Evolutionary conservation across 2,888 invertebrate species (phyloP), one percentile per base, ranked within the genome.

Genomic region (Branchellion lobata): DNA sequence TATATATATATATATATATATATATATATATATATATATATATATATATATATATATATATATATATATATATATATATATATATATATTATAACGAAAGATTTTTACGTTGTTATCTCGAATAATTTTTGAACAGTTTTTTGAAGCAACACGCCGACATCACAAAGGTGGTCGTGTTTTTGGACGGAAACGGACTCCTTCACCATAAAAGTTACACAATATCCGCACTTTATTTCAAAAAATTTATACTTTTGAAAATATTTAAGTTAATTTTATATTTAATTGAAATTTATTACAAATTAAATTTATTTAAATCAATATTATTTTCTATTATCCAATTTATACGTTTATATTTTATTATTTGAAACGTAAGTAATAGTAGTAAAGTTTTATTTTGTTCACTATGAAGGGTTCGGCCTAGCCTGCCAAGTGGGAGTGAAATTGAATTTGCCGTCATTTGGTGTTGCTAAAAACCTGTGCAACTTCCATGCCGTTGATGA

Each of bases 401-500:
- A 33, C 51, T 34, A 3, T 82, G 33, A 81, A 89, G 88, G 84
- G 33, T 89, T 89, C 84, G 89, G 89, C 1, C 83, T 88, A 69
- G 89, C 89, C 0, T 88, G 88, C 83, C 88, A 89, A 78, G 85
- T 89, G 5, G 89, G 89, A 29, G 88, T 88, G 1, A 71, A 85
- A 14, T 81, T 87, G 27, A 86, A 86, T 51, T 82, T 88, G 18
- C 87, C 89, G 0, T 86, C 87, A 71, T 84, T 89, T 68, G 89
- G 89, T 29, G 86, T 88, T 24, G 88, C 88, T 8, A 89, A 89
- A 83, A 88, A 86, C 69, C 83, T 89, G 40, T 86, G 87, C 53
- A 84, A 86, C 24, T 85, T 86, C 11, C 86, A 85, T 82, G 5
- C 5, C 3, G n/a, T 2, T 71, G 29, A 14, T 73, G 40, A n/a